Evolutionary conservation across 2,113 vertebrate species (phyloP), one percentile per base, ranked within the genome.

Genomic region (Epinephelus cyanopodus): DNA sequence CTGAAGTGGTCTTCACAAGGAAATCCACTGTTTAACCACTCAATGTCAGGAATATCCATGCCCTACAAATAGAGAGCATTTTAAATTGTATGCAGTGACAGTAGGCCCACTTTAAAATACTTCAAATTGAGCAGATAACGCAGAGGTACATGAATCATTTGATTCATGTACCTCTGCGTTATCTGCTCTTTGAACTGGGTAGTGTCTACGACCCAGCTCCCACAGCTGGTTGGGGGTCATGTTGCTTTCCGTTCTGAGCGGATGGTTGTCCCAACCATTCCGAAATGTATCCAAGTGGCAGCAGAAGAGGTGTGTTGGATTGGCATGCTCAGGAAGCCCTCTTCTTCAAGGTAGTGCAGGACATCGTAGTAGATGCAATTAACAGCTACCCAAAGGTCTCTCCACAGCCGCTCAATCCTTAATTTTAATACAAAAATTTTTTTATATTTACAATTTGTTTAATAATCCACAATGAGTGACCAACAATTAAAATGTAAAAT

Each of bases 341-440:
- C 54, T 45, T 72, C 54, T 60, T 73, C 70, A 17, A 73, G 70
- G 39, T 60, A 27, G 53, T 73, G 70, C 14, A 73, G 37, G 27
- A 60, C 19, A 45, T 60, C 39, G 13, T 60, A 47, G 23, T 60
- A 60, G 70, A 73, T 37, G 37, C 39, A 29, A 1, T 37, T 58
- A 10, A 47, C 54, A 69, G 64, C 64, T 47, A 19, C 12, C 76
- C 64, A 78, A 27, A 78, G 18, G 23, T 67, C 54, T 60, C 65
- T 78, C 42, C 54, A 69, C 18, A 78, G 29, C 39, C 76, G 18
- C 39, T 60, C 25, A 48, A 58, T 64, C 27, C 75, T 64, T 33
- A 42, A 39, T 39, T 42, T 33, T 33, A 19, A 21, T 37, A 21
- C 3, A 33, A 5, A 25, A 67, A 27, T 6, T 3, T 42, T 3